These are phyloP conservation scores for Drosophila chauvacae DNA, from an alignment of 1,140 invertebrate genomes.

Conservation along the genomic window DNA sequence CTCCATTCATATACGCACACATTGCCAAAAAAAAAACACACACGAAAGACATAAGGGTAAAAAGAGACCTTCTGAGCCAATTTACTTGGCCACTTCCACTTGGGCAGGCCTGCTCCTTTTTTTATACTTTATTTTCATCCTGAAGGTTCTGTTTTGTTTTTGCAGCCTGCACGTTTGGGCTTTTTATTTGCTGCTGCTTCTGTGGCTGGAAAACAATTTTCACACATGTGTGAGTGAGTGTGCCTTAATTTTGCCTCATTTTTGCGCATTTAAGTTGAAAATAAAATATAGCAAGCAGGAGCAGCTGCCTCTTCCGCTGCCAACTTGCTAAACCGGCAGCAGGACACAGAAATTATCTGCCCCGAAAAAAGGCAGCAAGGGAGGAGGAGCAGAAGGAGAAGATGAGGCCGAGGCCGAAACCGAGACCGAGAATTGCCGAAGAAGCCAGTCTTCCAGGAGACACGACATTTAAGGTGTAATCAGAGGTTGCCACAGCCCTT, in stretches of 20 bases:
- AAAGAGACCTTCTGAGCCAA: constrained; percentile 62
- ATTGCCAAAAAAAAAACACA: constrained; percentile 21
- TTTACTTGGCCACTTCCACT: constrained; percentile 66
- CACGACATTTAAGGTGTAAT: constrained; percentile 79
- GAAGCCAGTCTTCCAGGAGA: constrained; percentile 40
- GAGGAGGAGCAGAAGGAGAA: constrained; percentile 8
- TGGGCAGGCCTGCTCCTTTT: constrained; percentile 21
- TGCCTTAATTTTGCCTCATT: constrained; percentile 82
- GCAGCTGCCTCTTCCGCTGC: constrained; percentile 60
- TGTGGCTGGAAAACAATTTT: constrained; percentile 75
- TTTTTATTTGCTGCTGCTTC: constrained; percentile 71
- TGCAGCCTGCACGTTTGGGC: constrained; percentile 70
- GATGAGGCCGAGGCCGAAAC: constrained; percentile 3
- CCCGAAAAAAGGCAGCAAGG: constrained; percentile 51
- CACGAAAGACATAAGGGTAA: constrained; percentile 20
- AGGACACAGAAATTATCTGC: constrained; percentile 76
- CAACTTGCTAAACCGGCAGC: constrained; percentile 69
- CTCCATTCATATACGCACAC: constrained; percentile 53
- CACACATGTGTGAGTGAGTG: constrained; percentile 57
- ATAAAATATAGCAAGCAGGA: constrained; percentile 66
- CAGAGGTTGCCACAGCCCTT: constrained; percentile 74
- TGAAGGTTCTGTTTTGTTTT: constrained; percentile 37
- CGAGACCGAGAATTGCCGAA: constrained; percentile 16
- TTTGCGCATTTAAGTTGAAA: constrained; percentile 80
- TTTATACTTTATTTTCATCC: constrained; percentile 17